These are phyloP conservation scores for Anableps anableps DNA, from an alignment of 2,797 vertebrate genomes.

Conservation along the genomic window DNA sequence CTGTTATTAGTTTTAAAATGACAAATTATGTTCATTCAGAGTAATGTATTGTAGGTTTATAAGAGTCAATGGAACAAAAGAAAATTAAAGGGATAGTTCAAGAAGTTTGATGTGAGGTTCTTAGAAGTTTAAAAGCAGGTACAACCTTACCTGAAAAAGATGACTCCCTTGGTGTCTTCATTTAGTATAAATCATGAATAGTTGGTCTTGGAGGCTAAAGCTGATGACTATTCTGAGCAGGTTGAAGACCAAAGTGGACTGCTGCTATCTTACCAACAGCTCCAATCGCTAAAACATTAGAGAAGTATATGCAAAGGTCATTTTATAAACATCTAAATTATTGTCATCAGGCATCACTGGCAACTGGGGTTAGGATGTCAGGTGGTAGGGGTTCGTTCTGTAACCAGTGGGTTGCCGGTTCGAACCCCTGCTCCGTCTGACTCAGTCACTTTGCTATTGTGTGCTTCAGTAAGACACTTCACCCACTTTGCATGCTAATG, in stretches of 20 bases:
- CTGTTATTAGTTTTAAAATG: conserved; percentile 37
- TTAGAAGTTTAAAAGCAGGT: background rate
- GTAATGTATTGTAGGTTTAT: conserved; percentile 9
- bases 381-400: background rate
- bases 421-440: no score
- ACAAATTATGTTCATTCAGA: conserved; percentile 19
- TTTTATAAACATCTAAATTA: background rate
- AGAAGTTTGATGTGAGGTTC: background rate
- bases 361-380: background rate
- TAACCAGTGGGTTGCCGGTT: no score
- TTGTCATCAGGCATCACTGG: no score
- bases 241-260: background rate
- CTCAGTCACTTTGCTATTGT: no score
- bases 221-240: background rate
- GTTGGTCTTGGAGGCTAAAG: background rate
- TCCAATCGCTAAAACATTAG: background rate
- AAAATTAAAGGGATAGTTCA: background rate
- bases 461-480: no score
- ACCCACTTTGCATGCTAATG: no score
- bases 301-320: no score
- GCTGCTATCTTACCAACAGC: background rate
- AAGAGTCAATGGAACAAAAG: conserved; percentile 1
- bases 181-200: background rate
- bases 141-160: background rate
- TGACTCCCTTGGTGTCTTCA: background rate